Conservation (phyloP, 2,797 vertebrate species). For the Lophius americanus region DNA sequence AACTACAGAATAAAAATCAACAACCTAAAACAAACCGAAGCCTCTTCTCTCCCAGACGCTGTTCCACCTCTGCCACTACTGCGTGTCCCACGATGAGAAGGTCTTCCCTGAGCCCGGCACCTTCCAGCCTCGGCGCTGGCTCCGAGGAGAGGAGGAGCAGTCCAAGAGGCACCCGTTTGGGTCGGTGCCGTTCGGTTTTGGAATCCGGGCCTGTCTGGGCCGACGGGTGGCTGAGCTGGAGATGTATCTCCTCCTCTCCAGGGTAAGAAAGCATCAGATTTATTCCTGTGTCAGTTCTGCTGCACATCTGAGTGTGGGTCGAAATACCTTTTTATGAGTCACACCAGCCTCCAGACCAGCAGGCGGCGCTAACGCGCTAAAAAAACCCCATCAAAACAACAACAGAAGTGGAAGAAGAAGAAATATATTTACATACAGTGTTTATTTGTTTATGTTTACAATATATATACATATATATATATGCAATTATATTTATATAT, state of each 20-base stretch:
- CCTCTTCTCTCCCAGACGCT: constrained; percentile 72
- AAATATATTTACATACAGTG: too few relatives aligned
- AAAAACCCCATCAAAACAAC: too few relatives aligned
- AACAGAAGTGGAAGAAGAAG: too few relatives aligned
- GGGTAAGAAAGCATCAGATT: constrained; percentile 61
- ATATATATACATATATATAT: too few relatives aligned
- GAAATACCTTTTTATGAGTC: too few relatives aligned
- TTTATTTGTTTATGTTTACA: too few relatives aligned
- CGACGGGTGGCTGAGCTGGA: constrained; percentile 84
- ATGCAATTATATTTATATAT: too few relatives aligned
- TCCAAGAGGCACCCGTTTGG: constrained; percentile 79
- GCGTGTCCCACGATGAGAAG: constrained; percentile 77
- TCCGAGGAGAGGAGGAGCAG: constrained; percentile 62
- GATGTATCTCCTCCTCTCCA: constrained; percentile 82
- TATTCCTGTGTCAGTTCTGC: too few relatives aligned
- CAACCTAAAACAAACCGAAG: not conserved
- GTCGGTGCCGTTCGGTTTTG: constrained; percentile 85
- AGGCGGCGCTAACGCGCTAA: too few relatives aligned
- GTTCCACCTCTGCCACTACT: constrained; percentile 86
- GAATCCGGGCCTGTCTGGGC: constrained; percentile 82
- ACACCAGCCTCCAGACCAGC: too few relatives aligned
- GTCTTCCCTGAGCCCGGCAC: constrained; percentile 69
- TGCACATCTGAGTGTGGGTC: too few relatives aligned
- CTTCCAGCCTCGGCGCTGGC: constrained; percentile 82
- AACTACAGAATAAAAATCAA: too few relatives aligned